These are phyloP conservation scores for Ctenicera cuprea DNA, from an alignment of 2,888 invertebrate genomes.

Conservation along the genomic window DNA sequence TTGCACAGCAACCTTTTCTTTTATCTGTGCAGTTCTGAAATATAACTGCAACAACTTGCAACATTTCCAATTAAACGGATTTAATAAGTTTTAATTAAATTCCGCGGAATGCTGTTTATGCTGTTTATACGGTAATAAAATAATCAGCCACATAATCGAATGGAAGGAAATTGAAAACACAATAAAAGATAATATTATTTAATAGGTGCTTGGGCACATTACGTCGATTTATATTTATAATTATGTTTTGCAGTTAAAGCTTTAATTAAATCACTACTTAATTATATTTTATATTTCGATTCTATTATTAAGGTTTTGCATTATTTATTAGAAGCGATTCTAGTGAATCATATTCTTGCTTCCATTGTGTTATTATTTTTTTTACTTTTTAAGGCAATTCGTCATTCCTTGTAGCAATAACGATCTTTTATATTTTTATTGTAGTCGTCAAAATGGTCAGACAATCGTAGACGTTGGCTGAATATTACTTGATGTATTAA, in stretches of 20 bases:
- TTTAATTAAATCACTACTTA: conserved; percentile 50
- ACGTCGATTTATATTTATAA: background rate
- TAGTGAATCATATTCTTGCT: background rate
- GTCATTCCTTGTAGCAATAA: background rate
- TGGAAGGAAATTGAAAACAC: background rate
- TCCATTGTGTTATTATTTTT: background rate
- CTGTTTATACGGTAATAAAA: conserved; percentile 35
- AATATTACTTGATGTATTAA: too few species aligned
- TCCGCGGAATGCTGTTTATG: conserved; percentile 7
- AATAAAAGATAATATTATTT: background rate
- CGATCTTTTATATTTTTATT: background rate
- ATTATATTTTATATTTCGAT: conserved; percentile 51
- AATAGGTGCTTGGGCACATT: background rate
- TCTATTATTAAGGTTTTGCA: conserved; percentile 43
- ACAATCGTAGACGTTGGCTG: too few species aligned
- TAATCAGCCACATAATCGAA: background rate
- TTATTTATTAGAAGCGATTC: conserved; percentile 38
- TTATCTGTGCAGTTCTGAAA: too few species aligned
- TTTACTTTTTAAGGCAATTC: background rate
- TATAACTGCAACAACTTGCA: too few species aligned
- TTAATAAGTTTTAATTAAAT: background rate
- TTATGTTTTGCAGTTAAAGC: conserved; percentile 22
- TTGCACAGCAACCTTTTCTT: too few species aligned
- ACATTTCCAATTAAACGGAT: background rate
- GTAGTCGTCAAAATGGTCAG: too few species aligned